A percentile compares a stretch with the other conserved stretches of the same genome.
Conservation (phyloP, 2,888 invertebrate species). For the Cephus spinipes region DNA sequence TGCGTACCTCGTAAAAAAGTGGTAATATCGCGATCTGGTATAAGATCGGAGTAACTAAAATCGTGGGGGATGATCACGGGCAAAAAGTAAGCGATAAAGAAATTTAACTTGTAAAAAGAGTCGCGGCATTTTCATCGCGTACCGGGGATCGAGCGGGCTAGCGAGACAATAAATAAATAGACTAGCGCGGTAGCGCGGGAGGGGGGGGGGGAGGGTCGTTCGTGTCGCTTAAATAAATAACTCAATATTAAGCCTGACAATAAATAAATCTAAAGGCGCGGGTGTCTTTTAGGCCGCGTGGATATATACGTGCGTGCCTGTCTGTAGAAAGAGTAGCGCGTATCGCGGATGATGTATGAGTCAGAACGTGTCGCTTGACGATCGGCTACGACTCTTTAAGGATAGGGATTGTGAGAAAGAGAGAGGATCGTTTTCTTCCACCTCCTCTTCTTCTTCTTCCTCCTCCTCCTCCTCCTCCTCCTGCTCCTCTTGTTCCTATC, state of each 20-base stretch:
- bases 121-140: background rate
- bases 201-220: background rate
- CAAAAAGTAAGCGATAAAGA: background rate
- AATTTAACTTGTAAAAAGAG: background rate
- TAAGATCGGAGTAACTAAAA: background rate
- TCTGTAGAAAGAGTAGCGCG: background rate
- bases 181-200: background rate
- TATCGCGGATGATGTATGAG: conserved; percentile 1
- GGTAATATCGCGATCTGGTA: no score
- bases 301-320: background rate
- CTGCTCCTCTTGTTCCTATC: conserved; percentile 8
- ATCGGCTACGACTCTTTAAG: conserved; percentile 1
- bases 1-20: background rate
- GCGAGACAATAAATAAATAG: background rate
- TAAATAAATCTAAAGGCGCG: background rate
- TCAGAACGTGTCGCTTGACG: background rate
- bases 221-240: background rate
- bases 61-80: background rate
- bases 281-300: background rate
- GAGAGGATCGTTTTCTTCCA: conserved; percentile 9
- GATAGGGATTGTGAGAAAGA: conserved; percentile 20
- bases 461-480: conserved; percentile 11
- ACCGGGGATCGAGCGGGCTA: background rate
- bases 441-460: conserved; percentile 6
- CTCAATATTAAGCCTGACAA: background rate